phyloP scores from a whole-genome alignment of 2,797 vertebrate species.

The Gambelia wislizenii region DNA sequence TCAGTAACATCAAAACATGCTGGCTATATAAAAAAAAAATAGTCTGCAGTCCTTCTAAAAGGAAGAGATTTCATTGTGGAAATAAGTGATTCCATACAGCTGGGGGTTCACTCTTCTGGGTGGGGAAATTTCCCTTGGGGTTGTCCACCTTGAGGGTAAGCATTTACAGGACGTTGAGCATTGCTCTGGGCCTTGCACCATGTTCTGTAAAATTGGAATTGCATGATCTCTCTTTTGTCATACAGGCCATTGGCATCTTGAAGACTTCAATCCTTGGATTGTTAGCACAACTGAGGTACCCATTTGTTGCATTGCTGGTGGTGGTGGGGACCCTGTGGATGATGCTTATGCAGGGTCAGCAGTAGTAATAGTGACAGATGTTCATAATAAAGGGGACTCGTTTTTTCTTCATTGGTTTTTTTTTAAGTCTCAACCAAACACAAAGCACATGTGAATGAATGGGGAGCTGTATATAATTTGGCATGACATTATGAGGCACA shows the following conservation, averaged over 20 bases:
- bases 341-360: constrained; percentile 53
- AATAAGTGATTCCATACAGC: too few relatives aligned
- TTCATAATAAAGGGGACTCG: constrained; percentile 73
- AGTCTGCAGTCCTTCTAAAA: too few relatives aligned
- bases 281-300: neutral
- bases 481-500: constrained; percentile 72
- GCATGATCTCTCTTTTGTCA: constrained; percentile 8
- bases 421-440: neutral
- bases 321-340: too few relatives aligned
- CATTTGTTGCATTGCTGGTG: too few relatives aligned
- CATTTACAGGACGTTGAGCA: neutral
- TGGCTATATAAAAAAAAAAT: too few relatives aligned
- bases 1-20: neutral
- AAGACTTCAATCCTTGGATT: too few relatives aligned
- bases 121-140: constrained; percentile 27
- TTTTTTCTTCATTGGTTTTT: neutral
- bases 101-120: constrained; percentile 69
- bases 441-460: constrained; percentile 55
- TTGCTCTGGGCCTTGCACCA: neutral
- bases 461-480: constrained; percentile 76
- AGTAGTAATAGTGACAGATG: constrained; percentile 68
- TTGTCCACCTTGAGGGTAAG: neutral
- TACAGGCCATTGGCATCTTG: too few relatives aligned
- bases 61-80: too few relatives aligned
- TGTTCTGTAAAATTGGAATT: neutral